Percentiles rank a stretch among this genome's conserved stretches.
Evolutionary conservation across 2,113 vertebrate genomes (phyloP).

Genomic region (Eupsittula cactorum): DNA sequence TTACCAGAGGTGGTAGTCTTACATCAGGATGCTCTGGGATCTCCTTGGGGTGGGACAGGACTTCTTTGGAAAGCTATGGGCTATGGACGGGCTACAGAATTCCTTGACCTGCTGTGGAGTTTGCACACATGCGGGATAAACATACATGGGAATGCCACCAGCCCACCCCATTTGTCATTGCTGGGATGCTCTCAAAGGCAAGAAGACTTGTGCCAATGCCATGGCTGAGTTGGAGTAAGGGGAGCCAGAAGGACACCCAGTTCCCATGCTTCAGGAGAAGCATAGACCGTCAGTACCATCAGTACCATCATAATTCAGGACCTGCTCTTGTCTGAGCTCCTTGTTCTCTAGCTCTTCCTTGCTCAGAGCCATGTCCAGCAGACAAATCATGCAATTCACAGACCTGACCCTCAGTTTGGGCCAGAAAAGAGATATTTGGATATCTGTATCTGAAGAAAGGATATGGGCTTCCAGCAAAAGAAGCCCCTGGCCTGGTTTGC

Average conservation of each 20-base stretch:
- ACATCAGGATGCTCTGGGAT: background rate
- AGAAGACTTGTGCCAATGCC: background rate
- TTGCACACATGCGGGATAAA: background rate
- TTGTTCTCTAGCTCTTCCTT: background rate
- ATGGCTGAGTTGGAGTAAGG: background rate
- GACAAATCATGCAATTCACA: accelerated
- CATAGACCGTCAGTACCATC: background rate
- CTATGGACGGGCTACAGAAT: background rate
- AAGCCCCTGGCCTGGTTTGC: background rate
- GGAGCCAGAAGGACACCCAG: background rate
- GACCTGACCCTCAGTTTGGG: background rate
- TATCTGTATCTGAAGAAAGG: background rate
- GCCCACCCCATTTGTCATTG: background rate
- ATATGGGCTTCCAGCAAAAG: background rate
- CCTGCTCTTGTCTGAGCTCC: background rate
- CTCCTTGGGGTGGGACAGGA: background rate
- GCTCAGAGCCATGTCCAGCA: background rate
- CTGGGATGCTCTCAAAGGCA: background rate
- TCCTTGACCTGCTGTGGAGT: background rate
- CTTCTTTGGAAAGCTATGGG: background rate
- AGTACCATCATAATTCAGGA: background rate
- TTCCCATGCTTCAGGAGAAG: background rate
- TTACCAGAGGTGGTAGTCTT: background rate
- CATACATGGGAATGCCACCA: background rate
- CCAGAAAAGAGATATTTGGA: background rate